Conservation (phyloP, 2,888 invertebrate genomes). For the Drosophila kokeensis region DNA sequence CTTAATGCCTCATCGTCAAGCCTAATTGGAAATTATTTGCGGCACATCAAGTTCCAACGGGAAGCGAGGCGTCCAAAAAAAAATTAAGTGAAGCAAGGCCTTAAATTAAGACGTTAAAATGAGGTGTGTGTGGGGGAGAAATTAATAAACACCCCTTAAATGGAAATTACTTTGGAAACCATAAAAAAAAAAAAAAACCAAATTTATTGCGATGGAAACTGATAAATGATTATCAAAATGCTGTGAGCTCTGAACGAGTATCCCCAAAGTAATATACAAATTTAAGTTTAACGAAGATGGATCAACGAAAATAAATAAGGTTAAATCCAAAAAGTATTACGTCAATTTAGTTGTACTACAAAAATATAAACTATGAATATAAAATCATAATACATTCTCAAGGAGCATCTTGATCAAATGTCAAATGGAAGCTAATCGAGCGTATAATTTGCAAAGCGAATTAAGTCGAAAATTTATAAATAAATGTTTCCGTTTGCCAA, state of each 20-base stretch:
- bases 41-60: slow-evolving; percentile 35
- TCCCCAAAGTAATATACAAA: neutral
- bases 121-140: slow-evolving; percentile 3
- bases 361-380: neutral
- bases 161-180: neutral
- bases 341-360: neutral
- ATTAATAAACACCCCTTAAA: neutral
- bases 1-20: slow-evolving; percentile 47
- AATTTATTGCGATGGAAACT: neutral
- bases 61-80: neutral
- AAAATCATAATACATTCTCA: neutral
- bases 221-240: neutral
- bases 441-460: slow-evolving; percentile 67
- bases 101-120: slow-evolving; percentile 47
- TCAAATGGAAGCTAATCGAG: slow-evolving; percentile 58
- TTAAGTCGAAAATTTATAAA: slow-evolving; percentile 59
- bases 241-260: neutral
- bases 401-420: slow-evolving; percentile 23
- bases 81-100: slow-evolving; percentile 19
- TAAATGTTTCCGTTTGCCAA: slow-evolving; percentile 36
- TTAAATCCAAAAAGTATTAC: neutral
- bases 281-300: neutral
- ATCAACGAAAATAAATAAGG: neutral
- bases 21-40: slow-evolving; percentile 69
- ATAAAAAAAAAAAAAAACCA: neutral